A percentile compares a stretch with the other conserved stretches of the same genome.
phyloP scores from a whole-genome alignment of 2,888 invertebrate species.

The Philereme transversata region DNA sequence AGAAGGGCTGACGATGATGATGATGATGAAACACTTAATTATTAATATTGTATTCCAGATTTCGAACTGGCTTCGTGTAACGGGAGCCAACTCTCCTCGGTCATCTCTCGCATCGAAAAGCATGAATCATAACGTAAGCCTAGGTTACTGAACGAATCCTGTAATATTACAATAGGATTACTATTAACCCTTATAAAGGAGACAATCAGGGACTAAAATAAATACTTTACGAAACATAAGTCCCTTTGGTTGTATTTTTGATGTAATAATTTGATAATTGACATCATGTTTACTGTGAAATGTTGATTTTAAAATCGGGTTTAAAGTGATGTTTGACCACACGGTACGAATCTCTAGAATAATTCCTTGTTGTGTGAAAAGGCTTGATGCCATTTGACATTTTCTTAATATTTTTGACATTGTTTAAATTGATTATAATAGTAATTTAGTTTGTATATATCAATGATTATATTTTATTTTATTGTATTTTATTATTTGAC shows the following conservation, averaged over 20 bases:
- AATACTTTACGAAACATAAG: conserved; percentile 7
- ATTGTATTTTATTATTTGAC: conserved; percentile 20
- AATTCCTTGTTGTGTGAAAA: background rate
- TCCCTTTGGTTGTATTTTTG: conserved; percentile 8
- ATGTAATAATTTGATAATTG: conserved; percentile 4
- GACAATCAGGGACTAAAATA: conserved; percentile 11
- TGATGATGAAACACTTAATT: too few relatives aligned
- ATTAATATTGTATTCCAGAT: conserved; percentile 50
- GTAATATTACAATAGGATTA: conserved; percentile 9
- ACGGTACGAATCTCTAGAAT: background rate
- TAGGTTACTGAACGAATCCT: conserved; percentile 54
- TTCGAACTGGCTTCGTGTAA: conserved; percentile 83
- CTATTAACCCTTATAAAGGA: conserved; percentile 19
- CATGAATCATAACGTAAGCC: conserved; percentile 71
- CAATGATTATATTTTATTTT: conserved; percentile 19
- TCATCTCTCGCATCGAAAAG: conserved; percentile 64
- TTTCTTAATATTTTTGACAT: conserved; percentile 17
- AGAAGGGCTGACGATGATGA: too few relatives aligned
- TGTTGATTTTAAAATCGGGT: conserved; percentile 13
- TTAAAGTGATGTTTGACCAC: background rate
- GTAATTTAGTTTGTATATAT: conserved; percentile 19
- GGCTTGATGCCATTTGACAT: conserved; percentile 10
- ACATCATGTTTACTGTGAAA: conserved; percentile 13
- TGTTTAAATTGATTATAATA: conserved; percentile 13
- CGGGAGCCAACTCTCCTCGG: conserved; percentile 84